Base-by-base conservation (phyloP, 2,888 invertebrate species). In the Acholoe squamosa region DNA sequence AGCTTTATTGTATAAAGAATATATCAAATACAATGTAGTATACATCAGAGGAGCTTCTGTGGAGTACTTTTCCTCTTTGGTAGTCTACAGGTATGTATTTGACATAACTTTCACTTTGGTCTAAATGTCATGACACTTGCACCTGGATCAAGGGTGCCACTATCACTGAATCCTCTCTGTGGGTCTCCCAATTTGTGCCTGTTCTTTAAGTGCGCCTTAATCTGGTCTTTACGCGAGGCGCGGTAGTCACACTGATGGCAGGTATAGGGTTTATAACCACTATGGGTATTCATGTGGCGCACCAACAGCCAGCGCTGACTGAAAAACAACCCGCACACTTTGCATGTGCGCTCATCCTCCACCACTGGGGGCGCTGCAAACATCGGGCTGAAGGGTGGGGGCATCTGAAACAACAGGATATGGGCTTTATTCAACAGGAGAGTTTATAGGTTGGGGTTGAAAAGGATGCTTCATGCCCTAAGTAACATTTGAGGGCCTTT, bases 201-300 rank as follows among this genome's bases (percentile, higher is more conserved):
- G 80, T 80, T 80, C 25, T 80, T 80, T 19, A 80, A 43, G 52
- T 86, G 86, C 5, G 56, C 14, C 56, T 54, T 86, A 10, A 86
- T 56, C 52, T 86, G 52, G 52, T 52, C 52, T 28, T 86, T 86
- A 16, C 56, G 19, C 52, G 52, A 19, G 86, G 86, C 56, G 10
- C 31, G 19, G 86, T 86, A 86, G 56, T n/a, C 12, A 86, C 86
- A 86, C 3, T 28, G 86, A 54, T 52, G 86, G 31, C 86, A 86
- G 12, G 52, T 54, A 22, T 86, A 86, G 5, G 86, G 86, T 54
- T 86, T 86, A 25, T 86, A 16, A 54, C 86, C 86, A 31, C 54
- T 86, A 31, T 86, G 86, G 0, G 86, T 86, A 14, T 28, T n/a
- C 52, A 86, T 28, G 28, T 86, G 86, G 52, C 86, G 52, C 1